Conservation (phyloP, 2,888 invertebrate genomes). For the Morpho helenor region DNA sequence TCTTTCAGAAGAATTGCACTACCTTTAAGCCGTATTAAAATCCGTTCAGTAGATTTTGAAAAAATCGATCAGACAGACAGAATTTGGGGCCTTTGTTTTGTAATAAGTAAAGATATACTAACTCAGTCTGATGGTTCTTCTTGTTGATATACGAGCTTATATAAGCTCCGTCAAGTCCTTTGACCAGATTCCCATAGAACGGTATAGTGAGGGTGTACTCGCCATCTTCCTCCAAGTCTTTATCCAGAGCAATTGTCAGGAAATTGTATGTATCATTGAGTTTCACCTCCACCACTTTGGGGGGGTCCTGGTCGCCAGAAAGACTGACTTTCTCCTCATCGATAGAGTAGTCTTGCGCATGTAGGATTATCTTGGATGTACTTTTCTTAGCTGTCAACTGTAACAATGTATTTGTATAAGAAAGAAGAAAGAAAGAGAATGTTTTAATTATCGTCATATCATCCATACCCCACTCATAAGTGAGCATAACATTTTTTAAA, state of each 20-base stretch:
- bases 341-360: slow-evolving; percentile 81
- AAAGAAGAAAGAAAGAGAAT: too few relatives aligned
- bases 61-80: too few relatives aligned
- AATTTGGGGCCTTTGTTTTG: too few relatives aligned
- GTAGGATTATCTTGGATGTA: slow-evolving; percentile 82
- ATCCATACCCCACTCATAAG: too few relatives aligned
- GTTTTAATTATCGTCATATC: too few relatives aligned
- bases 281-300: slow-evolving; percentile 36
- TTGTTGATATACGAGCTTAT: slow-evolving; percentile 82
- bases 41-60: too few relatives aligned
- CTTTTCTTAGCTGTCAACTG: slow-evolving; percentile 70
- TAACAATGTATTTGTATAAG: slow-evolving; percentile 26
- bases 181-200: slow-evolving; percentile 80
- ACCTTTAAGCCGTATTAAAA: too few relatives aligned
- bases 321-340: slow-evolving; percentile 50
- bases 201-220: slow-evolving; percentile 79
- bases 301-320: slow-evolving; percentile 26
- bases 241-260: slow-evolving; percentile 75
- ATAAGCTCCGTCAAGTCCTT: slow-evolving; percentile 84
- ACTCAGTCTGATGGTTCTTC: slow-evolving; percentile 52
- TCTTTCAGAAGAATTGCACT: too few relatives aligned
- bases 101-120: slow-evolving; percentile 32
- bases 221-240: slow-evolving; percentile 57
- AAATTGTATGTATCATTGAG: slow-evolving; percentile 80
- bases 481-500: too few relatives aligned